A percentile compares a stretch with the other conserved stretches of the same genome.
Conservation (phyloP, 2,797 vertebrate genomes). For the Allenopithecus nigroviridis region DNA sequence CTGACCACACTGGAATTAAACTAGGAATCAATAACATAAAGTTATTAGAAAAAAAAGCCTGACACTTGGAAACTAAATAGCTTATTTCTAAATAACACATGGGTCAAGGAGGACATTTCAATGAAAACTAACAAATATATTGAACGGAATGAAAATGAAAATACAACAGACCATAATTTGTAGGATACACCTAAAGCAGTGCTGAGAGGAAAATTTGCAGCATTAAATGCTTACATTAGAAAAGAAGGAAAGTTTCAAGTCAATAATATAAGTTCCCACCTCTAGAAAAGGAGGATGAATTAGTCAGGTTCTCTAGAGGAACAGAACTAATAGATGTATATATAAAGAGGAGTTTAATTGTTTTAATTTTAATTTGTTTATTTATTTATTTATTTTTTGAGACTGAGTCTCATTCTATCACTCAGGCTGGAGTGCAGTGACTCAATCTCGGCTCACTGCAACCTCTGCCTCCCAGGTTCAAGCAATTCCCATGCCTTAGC, state of each 20-base stretch:
- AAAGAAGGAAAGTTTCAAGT: background rate
- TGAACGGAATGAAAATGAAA: background rate
- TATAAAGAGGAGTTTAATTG: no score
- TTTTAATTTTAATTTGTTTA: no score
- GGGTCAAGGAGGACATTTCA: background rate
- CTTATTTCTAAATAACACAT: background rate
- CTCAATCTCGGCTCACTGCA: no score
- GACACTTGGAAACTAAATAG: background rate
- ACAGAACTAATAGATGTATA: no score
- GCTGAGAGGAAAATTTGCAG: background rate
- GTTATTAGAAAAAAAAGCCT: background rate
- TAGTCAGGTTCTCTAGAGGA: no score
- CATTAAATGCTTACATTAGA: background rate
- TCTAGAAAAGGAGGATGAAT: background rate
- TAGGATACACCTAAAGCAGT: background rate
- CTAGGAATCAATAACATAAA: background rate
- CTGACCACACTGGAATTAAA: background rate
- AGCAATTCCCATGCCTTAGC: no score
- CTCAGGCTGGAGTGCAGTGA: no score
- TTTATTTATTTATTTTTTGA: no score
- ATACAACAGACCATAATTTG: background rate
- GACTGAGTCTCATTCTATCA: no score
- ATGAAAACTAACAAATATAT: background rate
- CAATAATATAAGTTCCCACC: background rate
- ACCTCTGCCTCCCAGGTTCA: rapidly evolving